Percentiles rank a stretch among this genome's conserved stretches.
phyloP scores from a whole-genome alignment of 2,888 invertebrate species.

The Caenorhabditis sulstoni region DNA sequence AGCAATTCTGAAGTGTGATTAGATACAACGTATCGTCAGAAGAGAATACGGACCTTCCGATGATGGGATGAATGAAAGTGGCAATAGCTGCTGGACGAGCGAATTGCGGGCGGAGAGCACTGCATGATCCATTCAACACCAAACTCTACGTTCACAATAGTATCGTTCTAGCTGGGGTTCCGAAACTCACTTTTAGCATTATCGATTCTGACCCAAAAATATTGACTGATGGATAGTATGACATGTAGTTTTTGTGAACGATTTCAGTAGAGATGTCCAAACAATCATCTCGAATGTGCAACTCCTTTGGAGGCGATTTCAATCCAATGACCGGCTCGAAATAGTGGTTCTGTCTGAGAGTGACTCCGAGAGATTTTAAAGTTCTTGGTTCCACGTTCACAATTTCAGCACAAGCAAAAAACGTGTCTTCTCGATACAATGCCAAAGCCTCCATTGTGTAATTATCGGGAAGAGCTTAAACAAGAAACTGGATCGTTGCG shows the following conservation, averaged over 20 bases:
- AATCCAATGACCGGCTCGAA: slow-evolving; percentile 54
- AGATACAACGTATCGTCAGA: not conserved
- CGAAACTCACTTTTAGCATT: slow-evolving; percentile 62
- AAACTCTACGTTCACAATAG: slow-evolving; percentile 55
- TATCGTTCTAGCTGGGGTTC: not conserved
- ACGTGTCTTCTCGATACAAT: slow-evolving; percentile 58
- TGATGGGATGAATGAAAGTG: slow-evolving; percentile 66
- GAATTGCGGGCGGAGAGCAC: slow-evolving; percentile 69
- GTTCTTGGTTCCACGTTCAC: slow-evolving; percentile 64
- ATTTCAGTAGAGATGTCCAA: slow-evolving; percentile 70
- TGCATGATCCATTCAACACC: slow-evolving; percentile 58
- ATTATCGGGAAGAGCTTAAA: slow-evolving; percentile 51
- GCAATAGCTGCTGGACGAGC: slow-evolving; percentile 64
- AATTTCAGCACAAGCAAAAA: slow-evolving; percentile 67
- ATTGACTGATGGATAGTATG: slow-evolving; percentile 68
- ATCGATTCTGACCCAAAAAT: slow-evolving; percentile 72
- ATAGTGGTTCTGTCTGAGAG: slow-evolving; percentile 59
- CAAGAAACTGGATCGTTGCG: not conserved
- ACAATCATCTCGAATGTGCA: slow-evolving; percentile 69
- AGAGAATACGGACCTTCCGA: slow-evolving; percentile 58
- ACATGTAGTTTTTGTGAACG: slow-evolving; percentile 61
- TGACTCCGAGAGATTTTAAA: slow-evolving; percentile 61
- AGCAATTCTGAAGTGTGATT: slow-evolving; percentile 61
- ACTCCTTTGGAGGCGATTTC: slow-evolving; percentile 34
- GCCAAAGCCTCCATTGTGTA: slow-evolving; percentile 63